Evolutionary conservation across 2,888 invertebrate genomes (phyloP).

Genomic region (Pecten maximus): DNA sequence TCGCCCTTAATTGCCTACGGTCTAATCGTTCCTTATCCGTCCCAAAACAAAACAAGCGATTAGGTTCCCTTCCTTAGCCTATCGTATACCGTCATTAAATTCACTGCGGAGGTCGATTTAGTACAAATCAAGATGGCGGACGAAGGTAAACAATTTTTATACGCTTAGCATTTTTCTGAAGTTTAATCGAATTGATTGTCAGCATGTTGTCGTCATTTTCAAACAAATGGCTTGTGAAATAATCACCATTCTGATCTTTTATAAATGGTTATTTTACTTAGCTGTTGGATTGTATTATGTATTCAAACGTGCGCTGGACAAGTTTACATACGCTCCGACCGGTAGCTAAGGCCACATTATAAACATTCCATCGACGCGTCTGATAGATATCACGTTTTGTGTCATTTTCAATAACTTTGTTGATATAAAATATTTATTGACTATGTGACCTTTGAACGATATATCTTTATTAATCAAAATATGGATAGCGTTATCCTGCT

Average conservation of each 20-base stretch:
- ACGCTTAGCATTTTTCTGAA: neutral
- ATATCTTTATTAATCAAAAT: too few species aligned
- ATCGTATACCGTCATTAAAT: neutral
- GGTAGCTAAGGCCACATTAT: conserved; percentile 32
- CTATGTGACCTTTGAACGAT: too few species aligned
- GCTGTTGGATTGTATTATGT: neutral
- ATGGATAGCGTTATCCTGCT: too few species aligned
- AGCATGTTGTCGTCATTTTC: neutral
- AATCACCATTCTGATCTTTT: neutral
- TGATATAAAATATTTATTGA: too few species aligned
- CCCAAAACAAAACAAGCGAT: neutral
- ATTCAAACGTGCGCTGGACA: neutral
- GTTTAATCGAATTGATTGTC: neutral
- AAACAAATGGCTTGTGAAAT: neutral
- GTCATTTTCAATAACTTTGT: neutral
- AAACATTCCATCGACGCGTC: neutral
- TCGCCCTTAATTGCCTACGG: too few species aligned
- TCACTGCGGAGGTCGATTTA: conserved; percentile 47
- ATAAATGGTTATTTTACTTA: neutral
- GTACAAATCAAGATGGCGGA: conserved; percentile 53
- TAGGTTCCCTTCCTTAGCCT: neutral
- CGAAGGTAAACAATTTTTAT: conserved; percentile 54
- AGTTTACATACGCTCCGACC: neutral
- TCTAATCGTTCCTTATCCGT: neutral
- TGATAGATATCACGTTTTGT: neutral